Evolutionary conservation across 2,113 vertebrate genomes (phyloP).

Genomic region (Epinephelus cyanopodus): DNA sequence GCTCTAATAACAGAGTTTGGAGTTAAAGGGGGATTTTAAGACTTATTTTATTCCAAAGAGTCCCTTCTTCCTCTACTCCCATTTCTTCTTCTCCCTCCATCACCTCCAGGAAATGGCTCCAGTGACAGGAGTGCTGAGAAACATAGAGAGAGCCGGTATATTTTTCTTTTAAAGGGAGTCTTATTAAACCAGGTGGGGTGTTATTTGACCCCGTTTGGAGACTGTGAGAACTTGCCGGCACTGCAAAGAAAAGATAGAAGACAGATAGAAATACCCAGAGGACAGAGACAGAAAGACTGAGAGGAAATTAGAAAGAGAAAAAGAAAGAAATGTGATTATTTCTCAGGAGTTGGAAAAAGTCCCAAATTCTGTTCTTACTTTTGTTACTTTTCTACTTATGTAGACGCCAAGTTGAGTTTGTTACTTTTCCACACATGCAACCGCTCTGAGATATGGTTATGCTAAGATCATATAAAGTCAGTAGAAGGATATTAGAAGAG

Average conservation of each 20-base stretch:
- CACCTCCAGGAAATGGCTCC: conserved; percentile 46
- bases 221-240: neutral
- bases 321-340: neutral
- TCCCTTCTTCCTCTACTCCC: neutral
- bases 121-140: conserved; percentile 2
- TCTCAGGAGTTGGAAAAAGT: neutral
- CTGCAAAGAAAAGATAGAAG: neutral
- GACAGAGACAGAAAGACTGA: neutral
- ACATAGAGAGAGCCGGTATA: neutral
- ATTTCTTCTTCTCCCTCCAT: neutral
- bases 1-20: neutral
- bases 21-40: conserved; percentile 2
- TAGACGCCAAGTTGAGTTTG: neutral
- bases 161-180: neutral
- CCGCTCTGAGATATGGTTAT: no score
- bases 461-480: no score
- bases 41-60: conserved; percentile 18
- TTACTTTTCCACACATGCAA: neutral
- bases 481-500: no score
- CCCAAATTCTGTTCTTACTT: neutral
- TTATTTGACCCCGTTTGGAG: conserved; percentile 17
- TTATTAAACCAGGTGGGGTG: conserved; percentile 29
- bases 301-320: conserved; percentile 24
- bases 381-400: no score
- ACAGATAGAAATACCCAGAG: conserved; percentile 3